These are phyloP conservation scores for Globicephala melas DNA, from an alignment of 2,113 vertebrate genomes.

Conservation along the genomic window DNA sequence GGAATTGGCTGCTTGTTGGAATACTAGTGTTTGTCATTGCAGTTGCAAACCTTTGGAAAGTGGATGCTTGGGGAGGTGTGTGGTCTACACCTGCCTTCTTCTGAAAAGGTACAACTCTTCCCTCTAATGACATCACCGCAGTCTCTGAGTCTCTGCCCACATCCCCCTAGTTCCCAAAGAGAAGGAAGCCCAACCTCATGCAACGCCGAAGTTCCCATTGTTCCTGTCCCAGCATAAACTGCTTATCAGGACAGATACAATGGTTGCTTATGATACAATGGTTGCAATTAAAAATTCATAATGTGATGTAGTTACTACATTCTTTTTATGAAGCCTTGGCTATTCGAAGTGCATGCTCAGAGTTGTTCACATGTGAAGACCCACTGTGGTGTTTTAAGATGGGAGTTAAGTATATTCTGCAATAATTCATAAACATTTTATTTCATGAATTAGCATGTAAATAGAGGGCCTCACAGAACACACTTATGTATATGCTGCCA, in stretches of 20 bases:
- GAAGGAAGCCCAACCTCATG: not conserved
- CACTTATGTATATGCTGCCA: too few relatives aligned
- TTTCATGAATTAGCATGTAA: not conserved
- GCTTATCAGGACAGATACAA: not conserved
- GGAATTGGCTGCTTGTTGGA: not conserved
- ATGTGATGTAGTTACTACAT: not conserved
- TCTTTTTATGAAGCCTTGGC: not conserved
- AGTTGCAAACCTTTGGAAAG: not conserved
- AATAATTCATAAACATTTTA: not conserved
- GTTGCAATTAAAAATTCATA: not conserved
- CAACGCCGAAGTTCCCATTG: not conserved
- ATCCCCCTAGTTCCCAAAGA: not conserved
- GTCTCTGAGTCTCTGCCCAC: not conserved
- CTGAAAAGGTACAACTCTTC: not conserved
- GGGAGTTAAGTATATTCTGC: not conserved
- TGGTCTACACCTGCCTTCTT: not conserved
- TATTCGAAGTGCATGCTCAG: not conserved
- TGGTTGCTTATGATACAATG: not conserved
- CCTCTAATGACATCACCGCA: not conserved
- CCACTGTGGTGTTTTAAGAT: not conserved
- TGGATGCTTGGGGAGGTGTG: not conserved
- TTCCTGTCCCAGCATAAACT: not conserved
- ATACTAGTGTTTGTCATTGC: not conserved
- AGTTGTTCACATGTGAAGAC: not conserved
- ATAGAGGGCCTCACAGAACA: not conserved